Conservation (phyloP, 53 echinoderm and acorn worm species). For the Arbacia lixula region DNA sequence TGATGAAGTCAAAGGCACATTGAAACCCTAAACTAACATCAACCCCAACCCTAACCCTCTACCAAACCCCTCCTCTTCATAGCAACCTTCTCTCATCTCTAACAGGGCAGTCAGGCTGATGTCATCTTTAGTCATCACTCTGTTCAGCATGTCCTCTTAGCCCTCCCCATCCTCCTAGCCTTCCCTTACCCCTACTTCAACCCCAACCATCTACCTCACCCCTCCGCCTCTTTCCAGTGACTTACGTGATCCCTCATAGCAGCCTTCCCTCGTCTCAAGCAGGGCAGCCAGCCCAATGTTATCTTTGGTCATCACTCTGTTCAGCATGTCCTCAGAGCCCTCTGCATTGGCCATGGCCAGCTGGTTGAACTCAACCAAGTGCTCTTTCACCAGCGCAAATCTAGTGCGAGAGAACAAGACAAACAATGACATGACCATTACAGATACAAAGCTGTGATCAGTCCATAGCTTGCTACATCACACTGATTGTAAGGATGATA, state of each 20-base stretch:
- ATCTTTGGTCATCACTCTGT: slow-evolving; percentile 99
- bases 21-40: no score
- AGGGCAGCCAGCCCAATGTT: slow-evolving; percentile 93
- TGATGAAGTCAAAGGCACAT: no score
- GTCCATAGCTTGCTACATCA: no score
- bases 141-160: not conserved
- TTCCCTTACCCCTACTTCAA: not conserved
- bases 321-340: slow-evolving; percentile 99
- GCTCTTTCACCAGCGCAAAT: slow-evolving; percentile 93
- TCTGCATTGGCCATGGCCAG: slow-evolving; percentile 98
- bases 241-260: slow-evolving; percentile 84
- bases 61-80: no score
- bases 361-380: slow-evolving; percentile 97
- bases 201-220: not conserved
- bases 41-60: not conserved
- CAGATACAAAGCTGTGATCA: no score
- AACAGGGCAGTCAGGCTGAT: no score
- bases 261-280: slow-evolving; percentile 89
- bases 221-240: not conserved
- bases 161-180: not conserved
- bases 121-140: not conserved
- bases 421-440: no score
- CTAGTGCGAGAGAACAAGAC: no score
- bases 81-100: no score
- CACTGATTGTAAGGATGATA: no score